Evolutionary conservation across 2,113 vertebrate species (phyloP), one percentile per base, ranked within the genome.

Genomic region (Indri indri): DNA sequence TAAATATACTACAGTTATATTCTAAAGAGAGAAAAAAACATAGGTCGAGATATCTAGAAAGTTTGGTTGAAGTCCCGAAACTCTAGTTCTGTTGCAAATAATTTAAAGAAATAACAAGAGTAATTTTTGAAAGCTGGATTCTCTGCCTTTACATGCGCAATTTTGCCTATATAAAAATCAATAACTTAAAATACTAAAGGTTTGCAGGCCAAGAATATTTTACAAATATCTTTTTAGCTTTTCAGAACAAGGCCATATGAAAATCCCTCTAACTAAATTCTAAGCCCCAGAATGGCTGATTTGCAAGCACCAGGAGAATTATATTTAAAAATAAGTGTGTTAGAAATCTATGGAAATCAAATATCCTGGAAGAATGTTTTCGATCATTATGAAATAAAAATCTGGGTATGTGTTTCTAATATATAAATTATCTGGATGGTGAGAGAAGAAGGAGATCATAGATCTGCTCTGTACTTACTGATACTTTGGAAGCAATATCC

Each of bases 391-490:
- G 73, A 66, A 83, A 74, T 57, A 84, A 92, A 47, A 59, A 50
- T 50, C 32, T 63, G 18, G 8, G 8, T 68, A 25, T 66, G 23
- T 70, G 52, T 92, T 88, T 84, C 45, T 90, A 80, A 30, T 70
- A 34, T 65, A 23, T 88, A 88, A 76, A 80, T 93, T 93, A 80
- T 70, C 71, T 88, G 34, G 52, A 81, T 66, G 23, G 77, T 80
- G 32, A 40, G 30, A 57, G 20, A 91, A 70, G 85, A 76, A 88
- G 74, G 47, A 52, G 42, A 85, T 57, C 68, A 84, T 37, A 88
- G 68, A 76, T 88, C n/a, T 94, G 18, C 23, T 63, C 54, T 95
- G 54, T 84, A 65, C 40, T 95, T 95, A 94, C 87, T 89, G 80
- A 82, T 71, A 27, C 34, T 89, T 83, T 93, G 85, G 81, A 96